Percentiles rank a stretch among this genome's conserved stretches.
Conservation (phyloP, 2,888 invertebrate species). For the Apodemia duryi region DNA sequence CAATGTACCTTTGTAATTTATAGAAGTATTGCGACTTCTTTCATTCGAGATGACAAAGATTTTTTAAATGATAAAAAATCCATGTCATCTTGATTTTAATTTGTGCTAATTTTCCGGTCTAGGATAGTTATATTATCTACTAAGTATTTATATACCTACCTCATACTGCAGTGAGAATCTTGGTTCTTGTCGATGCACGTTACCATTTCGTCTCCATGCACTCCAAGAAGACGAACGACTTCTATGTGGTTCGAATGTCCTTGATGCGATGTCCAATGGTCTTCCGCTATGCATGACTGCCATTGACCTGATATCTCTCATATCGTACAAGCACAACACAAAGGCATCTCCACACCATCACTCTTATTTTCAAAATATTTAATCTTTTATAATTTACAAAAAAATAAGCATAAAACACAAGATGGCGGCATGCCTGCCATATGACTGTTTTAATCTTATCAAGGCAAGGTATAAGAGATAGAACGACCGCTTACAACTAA, state of each 20-base stretch:
- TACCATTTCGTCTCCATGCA: conserved; percentile 50
- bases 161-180: conserved; percentile 63
- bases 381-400: conserved; percentile 26
- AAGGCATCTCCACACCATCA: conserved; percentile 53
- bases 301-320: conserved; percentile 55
- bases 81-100: neutral
- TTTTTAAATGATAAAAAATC: neutral
- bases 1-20: neutral
- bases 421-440: conserved; percentile 54
- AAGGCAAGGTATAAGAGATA: conserved; percentile 56
- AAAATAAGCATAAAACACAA: conserved; percentile 35
- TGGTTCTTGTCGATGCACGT: conserved; percentile 52
- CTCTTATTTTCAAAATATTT: conserved; percentile 31
- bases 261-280: conserved; percentile 44
- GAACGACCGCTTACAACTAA: conserved; percentile 65
- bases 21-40: neutral
- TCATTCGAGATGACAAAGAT: neutral
- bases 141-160: conserved; percentile 37
- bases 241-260: conserved; percentile 43
- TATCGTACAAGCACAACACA: conserved; percentile 40
- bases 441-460: conserved; percentile 70
- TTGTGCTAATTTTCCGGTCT: neutral
- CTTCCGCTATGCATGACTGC: conserved; percentile 56
- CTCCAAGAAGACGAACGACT: conserved; percentile 62
- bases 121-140: neutral